Base-by-base conservation (phyloP, 2,797 vertebrate species). In the Calcarius lapponicus region DNA sequence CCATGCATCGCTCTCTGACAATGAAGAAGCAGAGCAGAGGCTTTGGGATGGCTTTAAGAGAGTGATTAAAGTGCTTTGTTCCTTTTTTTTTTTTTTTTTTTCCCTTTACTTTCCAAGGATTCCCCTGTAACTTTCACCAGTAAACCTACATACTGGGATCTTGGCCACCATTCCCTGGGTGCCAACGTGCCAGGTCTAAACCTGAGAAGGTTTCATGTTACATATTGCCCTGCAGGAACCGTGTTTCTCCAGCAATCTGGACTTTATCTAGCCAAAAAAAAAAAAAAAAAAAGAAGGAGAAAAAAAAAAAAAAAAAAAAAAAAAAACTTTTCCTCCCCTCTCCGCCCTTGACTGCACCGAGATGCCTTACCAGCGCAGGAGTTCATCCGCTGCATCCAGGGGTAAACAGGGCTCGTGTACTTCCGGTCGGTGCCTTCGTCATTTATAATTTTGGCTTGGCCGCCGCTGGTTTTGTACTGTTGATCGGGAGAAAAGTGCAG, bases 381-480 rank as follows among this genome's bases (percentile, higher is more conserved):
- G 97, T 98, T 98, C 97, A 98, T 98, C 97, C 98, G 97, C 96
- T 98, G 98, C 98, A 98, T 98, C 98, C 98, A 98, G 90, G 98
- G 98, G 94, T 98, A 98, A 96, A 98, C 98, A n/a, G 98, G 98
- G 29, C 97, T 98, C 84, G 97, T 96, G 98, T 98, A 98, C 98
- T 98, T 98, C 98, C 98, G 98, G 98, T 98, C 98, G 96, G 86
- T 95, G 96, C 95, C 96, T 97, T 98, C 98, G 57, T 98, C 98
- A 92, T 96, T 97, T 82, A 98, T 97, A 93, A 96, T 96, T 97
- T 98, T 98, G 97, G 96, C 96, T 92, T 98, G 98, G 82, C 94
- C 95, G 88, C 95, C 84, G 95, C 96, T 97, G 92, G 97, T 81
- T 97, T 98, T 98, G 96, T 98, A 98, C 69, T 97, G 98, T 86